These are phyloP conservation scores for Colius striatus DNA, from an alignment of 2,113 vertebrate genomes.

Conservation along the genomic window DNA sequence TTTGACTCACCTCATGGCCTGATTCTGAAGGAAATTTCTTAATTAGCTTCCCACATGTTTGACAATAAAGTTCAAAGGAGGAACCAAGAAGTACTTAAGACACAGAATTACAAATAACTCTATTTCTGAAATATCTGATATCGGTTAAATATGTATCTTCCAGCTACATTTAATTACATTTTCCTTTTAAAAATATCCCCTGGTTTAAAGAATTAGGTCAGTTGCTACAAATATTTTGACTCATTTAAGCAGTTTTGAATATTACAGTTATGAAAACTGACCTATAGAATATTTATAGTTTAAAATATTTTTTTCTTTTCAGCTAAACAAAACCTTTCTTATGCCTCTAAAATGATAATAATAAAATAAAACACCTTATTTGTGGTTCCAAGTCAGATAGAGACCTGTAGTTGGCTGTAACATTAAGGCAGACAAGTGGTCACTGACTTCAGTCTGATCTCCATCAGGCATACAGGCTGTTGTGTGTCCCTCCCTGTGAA, in stretches of 20 bases:
- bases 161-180: background rate
- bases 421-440: background rate
- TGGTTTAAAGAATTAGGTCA: conserved; percentile 29
- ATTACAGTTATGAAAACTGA: background rate
- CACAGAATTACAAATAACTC: background rate
- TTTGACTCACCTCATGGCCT: background rate
- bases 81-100: background rate
- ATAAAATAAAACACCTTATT: background rate
- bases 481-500: background rate
- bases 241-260: conserved; percentile 5
- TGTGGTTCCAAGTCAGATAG: background rate
- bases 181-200: background rate
- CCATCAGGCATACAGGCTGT: background rate
- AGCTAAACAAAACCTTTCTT: background rate
- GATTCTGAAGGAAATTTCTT: background rate
- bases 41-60: background rate
- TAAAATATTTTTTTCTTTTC: background rate
- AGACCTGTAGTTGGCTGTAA: background rate
- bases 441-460: background rate
- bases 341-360: background rate
- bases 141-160: background rate
- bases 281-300: background rate
- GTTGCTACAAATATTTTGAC: conserved; percentile 3
- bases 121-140: background rate
- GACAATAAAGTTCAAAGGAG: conserved; percentile 20